Evolutionary conservation across 2,797 vertebrate genomes (phyloP).

Genomic region (Sarcoramphus papa): DNA sequence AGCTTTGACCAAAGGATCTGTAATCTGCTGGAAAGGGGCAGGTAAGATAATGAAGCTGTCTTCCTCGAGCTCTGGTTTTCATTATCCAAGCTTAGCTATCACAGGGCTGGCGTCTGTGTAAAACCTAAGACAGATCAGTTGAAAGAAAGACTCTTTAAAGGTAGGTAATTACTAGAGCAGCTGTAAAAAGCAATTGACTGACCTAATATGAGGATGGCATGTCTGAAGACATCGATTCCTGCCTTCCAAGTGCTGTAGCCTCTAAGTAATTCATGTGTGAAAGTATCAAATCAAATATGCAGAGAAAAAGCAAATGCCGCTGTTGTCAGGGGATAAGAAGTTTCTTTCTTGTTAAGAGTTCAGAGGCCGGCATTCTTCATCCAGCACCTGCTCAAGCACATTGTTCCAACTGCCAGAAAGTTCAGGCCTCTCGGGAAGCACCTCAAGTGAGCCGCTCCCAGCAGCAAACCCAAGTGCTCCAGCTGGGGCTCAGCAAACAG

Average conservation of each 20-base stretch:
- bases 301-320: background rate
- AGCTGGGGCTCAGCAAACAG: constrained; percentile 68
- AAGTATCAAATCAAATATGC: background rate
- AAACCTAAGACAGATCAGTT: background rate
- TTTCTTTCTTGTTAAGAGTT: constrained; percentile 69
- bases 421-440: constrained; percentile 39
- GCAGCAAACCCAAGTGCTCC: constrained; percentile 47
- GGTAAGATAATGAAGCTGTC: constrained; percentile 77
- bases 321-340: background rate
- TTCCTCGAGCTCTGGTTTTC: constrained; percentile 27
- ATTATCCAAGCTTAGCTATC: constrained; percentile 19
- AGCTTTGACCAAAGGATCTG: constrained; percentile 84
- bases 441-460: constrained; percentile 7
- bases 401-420: constrained; percentile 73
- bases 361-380: constrained; percentile 74
- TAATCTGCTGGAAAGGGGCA: constrained; percentile 91
- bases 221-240: background rate
- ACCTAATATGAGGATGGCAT: background rate
- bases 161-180: constrained; percentile 1
- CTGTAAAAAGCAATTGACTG: constrained; percentile 13
- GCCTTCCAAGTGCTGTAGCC: background rate
- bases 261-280: background rate
- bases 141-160: constrained; percentile 28
- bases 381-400: constrained; percentile 69
- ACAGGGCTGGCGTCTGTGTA: background rate